Conservation (phyloP, 2,113 vertebrate genomes). For the Capreolus pygargus region DNA sequence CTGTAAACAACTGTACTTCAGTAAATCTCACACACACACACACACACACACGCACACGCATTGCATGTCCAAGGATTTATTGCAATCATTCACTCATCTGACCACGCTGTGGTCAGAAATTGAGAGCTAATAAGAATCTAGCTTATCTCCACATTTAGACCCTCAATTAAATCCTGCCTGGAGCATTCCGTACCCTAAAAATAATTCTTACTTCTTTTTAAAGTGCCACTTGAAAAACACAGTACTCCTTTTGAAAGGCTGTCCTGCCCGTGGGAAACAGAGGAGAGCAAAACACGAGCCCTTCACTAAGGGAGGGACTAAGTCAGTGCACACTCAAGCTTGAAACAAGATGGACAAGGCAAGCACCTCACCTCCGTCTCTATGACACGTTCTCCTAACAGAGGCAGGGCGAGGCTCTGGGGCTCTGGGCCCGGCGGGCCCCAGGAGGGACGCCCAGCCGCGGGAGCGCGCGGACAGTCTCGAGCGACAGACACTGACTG, state of each 20-base stretch:
- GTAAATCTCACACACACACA: neutral
- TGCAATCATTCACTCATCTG: neutral
- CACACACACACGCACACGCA: no score
- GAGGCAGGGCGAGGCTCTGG: neutral
- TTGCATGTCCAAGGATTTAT: neutral
- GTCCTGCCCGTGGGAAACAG: neutral
- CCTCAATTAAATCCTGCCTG: neutral
- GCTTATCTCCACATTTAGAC: neutral
- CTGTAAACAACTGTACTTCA: neutral
- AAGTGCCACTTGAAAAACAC: neutral
- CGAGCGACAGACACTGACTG: fast-evolving
- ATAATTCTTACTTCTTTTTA: neutral
- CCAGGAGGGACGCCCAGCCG: neutral
- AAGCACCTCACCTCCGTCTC: fast-evolving
- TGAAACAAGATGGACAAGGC: neutral
- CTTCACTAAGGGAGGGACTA: neutral
- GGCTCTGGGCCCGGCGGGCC: neutral
- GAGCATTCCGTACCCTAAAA: neutral
- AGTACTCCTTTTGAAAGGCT: neutral
- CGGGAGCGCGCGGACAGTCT: fast-evolving
- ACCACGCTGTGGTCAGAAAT: no score
- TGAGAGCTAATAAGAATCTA: neutral
- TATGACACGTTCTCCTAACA: fast-evolving
- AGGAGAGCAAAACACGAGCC: neutral
- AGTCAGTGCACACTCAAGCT: neutral